Percentiles rank a stretch among this genome's conserved stretches.
phyloP scores from a whole-genome alignment of 2,113 vertebrate species.

The Dendrocopos noguchii region DNA sequence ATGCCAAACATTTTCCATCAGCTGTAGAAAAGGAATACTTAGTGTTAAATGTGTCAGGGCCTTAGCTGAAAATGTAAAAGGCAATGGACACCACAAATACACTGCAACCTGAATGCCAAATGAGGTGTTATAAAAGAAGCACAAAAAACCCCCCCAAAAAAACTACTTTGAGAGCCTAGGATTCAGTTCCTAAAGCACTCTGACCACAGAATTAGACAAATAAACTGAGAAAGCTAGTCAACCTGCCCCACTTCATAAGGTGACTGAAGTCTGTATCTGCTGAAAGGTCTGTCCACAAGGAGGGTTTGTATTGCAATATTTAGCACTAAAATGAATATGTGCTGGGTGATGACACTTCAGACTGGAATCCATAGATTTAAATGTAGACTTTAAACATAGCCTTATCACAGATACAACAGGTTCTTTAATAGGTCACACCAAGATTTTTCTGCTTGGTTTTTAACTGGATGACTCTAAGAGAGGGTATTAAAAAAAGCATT shows the following conservation, averaged over 20 bases:
- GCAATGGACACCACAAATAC: neutral
- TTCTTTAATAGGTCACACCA: neutral
- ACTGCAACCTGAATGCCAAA: neutral
- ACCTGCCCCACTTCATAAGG: neutral
- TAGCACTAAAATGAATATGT: neutral
- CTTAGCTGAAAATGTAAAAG: constrained; percentile 15
- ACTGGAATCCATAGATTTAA: neutral
- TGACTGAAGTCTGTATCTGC: neutral
- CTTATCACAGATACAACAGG: neutral
- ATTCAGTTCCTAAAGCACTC: neutral
- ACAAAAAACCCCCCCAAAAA: neutral
- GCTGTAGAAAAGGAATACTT: constrained; percentile 77
- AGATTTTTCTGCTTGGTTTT: neutral
- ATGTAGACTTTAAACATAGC: neutral
- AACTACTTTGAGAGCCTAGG: neutral
- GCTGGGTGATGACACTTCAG: neutral
- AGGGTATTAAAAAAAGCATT: neutral
- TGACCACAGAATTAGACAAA: neutral
- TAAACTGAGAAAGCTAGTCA: neutral
- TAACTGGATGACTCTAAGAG: neutral
- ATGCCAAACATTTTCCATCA: constrained; percentile 93
- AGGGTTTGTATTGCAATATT: neutral
- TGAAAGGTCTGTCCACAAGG: neutral
- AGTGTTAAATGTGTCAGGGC: constrained; percentile 21
- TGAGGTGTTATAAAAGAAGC: neutral